Percentiles rank a stretch among this genome's conserved stretches.
Conservation (phyloP, 2,113 vertebrate species). For the Ahaetulla prasina region DNA sequence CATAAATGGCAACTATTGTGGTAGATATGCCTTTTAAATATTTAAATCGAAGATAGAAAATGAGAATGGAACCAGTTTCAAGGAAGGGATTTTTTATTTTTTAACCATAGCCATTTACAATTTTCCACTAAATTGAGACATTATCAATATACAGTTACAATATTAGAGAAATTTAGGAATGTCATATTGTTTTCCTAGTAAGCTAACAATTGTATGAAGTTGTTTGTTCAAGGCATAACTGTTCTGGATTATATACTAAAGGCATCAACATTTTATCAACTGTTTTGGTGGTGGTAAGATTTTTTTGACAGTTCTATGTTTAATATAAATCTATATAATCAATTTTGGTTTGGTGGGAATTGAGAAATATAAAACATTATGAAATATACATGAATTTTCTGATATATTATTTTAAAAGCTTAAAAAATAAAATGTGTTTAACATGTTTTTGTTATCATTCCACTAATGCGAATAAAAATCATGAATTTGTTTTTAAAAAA, state of each 20-base stretch:
- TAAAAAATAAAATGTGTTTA: constrained; percentile 44
- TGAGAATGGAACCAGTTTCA: constrained; percentile 1
- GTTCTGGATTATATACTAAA: constrained; percentile 13
- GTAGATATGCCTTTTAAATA: constrained; percentile 5
- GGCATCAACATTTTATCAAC: constrained; percentile 10
- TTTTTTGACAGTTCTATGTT: constrained; percentile 3
- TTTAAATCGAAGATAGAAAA: neutral
- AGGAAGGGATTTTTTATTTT: neutral
- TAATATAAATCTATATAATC: constrained; percentile 28
- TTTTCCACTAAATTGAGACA: neutral
- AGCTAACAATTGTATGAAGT: neutral
- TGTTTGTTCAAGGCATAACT: constrained; percentile 3
- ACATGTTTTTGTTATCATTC: constrained; percentile 44
- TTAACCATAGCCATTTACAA: neutral
- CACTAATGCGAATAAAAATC: constrained; percentile 50
- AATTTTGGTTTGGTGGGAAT: constrained; percentile 15
- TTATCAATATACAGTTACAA: constrained; percentile 27
- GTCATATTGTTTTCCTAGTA: constrained; percentile 20
- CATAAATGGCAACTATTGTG: accelerated
- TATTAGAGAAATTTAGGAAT: neutral
- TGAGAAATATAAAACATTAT: neutral
- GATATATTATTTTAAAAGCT: constrained; percentile 4
- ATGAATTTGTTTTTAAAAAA: constrained; percentile 28
- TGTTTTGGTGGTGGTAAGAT: constrained; percentile 36
- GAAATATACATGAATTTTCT: constrained; percentile 21